phyloP scores from a whole-genome alignment of 2,113 vertebrate genomes.

The Cairina moschata region DNA sequence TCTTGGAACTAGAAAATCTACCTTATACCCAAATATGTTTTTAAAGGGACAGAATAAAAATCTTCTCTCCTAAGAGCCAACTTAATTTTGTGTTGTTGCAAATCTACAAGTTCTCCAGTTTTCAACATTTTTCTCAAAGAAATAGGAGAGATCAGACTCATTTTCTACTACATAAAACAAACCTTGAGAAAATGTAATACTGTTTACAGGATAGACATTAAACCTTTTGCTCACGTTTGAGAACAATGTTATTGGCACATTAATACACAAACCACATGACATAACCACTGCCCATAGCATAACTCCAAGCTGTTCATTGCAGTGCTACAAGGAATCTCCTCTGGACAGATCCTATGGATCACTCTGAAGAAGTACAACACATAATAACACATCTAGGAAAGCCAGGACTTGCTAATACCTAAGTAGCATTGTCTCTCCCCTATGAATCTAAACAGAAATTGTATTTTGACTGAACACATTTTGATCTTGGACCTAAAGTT shows the following conservation, averaged over 20 bases:
- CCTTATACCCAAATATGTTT: not conserved
- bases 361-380: not conserved
- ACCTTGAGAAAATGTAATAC: not conserved
- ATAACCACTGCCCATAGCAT: not conserved
- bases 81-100: not conserved
- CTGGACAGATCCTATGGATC: not conserved
- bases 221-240: not conserved
- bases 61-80: accelerated
- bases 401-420: not conserved
- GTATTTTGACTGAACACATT: accelerated
- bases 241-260: no score
- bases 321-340: not conserved
- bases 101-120: not conserved
- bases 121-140: not conserved
- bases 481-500: not conserved
- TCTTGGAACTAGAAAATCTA: not conserved
- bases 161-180: not conserved
- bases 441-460: not conserved
- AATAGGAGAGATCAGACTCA: not conserved
- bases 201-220: not conserved
- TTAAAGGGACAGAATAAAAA: not conserved
- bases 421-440: not conserved
- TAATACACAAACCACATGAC: not conserved
- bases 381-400: not conserved
- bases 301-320: not conserved